Percentiles rank a stretch among this genome's conserved stretches.
Conservation (phyloP, 2,888 invertebrate genomes). For the Muschampia plurimacula region DNA sequence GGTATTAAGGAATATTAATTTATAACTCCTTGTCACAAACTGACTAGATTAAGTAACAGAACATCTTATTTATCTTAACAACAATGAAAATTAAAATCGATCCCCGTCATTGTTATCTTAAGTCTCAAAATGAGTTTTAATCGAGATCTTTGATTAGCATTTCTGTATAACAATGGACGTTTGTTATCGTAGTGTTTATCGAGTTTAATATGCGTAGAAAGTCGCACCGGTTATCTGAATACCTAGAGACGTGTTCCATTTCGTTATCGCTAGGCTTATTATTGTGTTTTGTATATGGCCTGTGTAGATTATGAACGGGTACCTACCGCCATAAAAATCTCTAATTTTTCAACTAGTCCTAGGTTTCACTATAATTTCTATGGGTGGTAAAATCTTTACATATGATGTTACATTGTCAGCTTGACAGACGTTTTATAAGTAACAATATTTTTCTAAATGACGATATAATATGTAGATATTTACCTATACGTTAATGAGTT, state of each 20-base stretch:
- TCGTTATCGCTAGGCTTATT: slow-evolving; percentile 75
- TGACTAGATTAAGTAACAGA: slow-evolving; percentile 14
- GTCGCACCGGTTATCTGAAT: slow-evolving; percentile 70
- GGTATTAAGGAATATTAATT: background rate
- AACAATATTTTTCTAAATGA: background rate
- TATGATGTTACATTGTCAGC: background rate
- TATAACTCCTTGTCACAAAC: background rate
- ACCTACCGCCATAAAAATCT: slow-evolving; percentile 31
- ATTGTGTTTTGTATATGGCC: slow-evolving; percentile 77
- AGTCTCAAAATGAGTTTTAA: slow-evolving; percentile 67
- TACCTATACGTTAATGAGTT: background rate
- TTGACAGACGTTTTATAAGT: background rate
- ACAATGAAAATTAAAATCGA: slow-evolving; percentile 25
- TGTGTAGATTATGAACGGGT: slow-evolving; percentile 60
- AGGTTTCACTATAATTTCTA: background rate
- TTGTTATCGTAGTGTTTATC: slow-evolving; percentile 76
- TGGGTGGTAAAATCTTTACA: background rate
- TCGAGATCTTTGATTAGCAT: slow-evolving; percentile 80
- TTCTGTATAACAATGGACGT: slow-evolving; percentile 69
- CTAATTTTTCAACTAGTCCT: slow-evolving; percentile 21
- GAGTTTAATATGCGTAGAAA: slow-evolving; percentile 83
- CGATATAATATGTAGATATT: too few species aligned
- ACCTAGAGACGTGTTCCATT: slow-evolving; percentile 68
- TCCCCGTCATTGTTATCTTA: slow-evolving; percentile 28
- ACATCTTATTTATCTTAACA: slow-evolving; percentile 31